These are phyloP conservation scores for Chrysemys picta DNA, from an alignment of 2,113 vertebrate genomes.

Conservation along the genomic window DNA sequence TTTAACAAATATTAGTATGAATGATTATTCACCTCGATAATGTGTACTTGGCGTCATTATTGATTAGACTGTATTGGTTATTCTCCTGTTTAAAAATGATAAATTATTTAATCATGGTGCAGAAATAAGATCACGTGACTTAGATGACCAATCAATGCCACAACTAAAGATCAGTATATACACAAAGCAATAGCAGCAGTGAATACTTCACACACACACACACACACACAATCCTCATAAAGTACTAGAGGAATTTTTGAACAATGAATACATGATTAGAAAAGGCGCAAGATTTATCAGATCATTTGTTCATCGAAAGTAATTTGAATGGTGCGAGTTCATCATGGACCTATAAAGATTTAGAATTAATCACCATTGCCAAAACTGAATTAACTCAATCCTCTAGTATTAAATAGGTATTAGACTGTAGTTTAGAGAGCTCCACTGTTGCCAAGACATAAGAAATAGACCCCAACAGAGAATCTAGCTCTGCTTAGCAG, in stretches of 20 bases:
- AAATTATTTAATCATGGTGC: slow-evolving; percentile 8
- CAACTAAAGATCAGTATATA: not conserved
- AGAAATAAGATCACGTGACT: slow-evolving; percentile 6
- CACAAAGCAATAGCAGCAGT: not conserved
- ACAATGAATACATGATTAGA: not conserved
- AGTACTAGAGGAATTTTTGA: not conserved
- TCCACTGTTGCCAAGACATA: not conserved
- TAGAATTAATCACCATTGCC: not conserved
- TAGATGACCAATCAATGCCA: not conserved
- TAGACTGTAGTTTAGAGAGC: not conserved
- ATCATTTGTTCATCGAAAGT: not conserved
- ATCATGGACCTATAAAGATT: not conserved
- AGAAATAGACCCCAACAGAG: not conserved
- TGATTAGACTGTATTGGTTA: not conserved
- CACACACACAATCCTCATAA: not conserved
- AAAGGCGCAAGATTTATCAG: not conserved
- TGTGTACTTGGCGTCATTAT: slow-evolving; percentile 3
- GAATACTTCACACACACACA: not conserved
- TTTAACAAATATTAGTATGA: slow-evolving; percentile 11
- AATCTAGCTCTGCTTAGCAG: not conserved
- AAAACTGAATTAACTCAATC: not conserved
- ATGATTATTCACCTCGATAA: slow-evolving; percentile 37
- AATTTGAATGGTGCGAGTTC: not conserved
- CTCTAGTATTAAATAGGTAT: not conserved
- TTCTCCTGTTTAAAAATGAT: not conserved